Evolutionary conservation across 2,797 vertebrate species (phyloP).

Genomic region (Pseudocheirus occidentalis): DNA sequence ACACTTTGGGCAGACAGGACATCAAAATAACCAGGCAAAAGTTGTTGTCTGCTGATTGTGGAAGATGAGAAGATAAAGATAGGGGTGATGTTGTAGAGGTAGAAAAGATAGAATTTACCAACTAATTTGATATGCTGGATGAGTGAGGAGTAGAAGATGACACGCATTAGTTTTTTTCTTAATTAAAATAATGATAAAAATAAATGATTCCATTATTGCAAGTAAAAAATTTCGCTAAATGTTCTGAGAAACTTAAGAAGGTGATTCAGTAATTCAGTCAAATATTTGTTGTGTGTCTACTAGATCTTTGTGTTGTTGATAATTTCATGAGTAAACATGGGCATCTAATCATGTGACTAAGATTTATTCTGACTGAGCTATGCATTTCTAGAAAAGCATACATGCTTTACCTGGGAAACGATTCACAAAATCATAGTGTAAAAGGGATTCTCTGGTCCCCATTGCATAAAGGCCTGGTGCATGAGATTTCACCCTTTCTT

Average conservation of each 20-base stretch:
- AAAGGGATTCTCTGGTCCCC: not conserved
- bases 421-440: not conserved
- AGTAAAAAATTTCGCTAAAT: not conserved
- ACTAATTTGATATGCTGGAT: not conserved
- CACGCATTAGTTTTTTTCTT: not conserved
- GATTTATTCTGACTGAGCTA: not conserved
- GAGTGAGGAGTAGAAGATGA: not conserved
- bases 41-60: not conserved
- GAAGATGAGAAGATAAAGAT: not conserved
- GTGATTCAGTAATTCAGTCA: too few species aligned
- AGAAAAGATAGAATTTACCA: not conserved
- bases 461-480: too few species aligned
- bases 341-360: not conserved
- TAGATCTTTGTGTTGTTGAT: not conserved
- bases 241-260: not conserved
- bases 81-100: not conserved
- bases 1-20: not conserved
- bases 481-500: not conserved
- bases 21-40: not conserved
- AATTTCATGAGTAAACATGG: not conserved
- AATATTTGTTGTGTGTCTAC: not conserved
- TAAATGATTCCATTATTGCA: constrained; percentile 1
- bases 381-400: not conserved
- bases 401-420: not conserved
- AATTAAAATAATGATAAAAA: not conserved